Evolutionary conservation across 2,888 invertebrate species (phyloP), one percentile per base, ranked within the genome.

Genomic region (Microplitis manilae): DNA sequence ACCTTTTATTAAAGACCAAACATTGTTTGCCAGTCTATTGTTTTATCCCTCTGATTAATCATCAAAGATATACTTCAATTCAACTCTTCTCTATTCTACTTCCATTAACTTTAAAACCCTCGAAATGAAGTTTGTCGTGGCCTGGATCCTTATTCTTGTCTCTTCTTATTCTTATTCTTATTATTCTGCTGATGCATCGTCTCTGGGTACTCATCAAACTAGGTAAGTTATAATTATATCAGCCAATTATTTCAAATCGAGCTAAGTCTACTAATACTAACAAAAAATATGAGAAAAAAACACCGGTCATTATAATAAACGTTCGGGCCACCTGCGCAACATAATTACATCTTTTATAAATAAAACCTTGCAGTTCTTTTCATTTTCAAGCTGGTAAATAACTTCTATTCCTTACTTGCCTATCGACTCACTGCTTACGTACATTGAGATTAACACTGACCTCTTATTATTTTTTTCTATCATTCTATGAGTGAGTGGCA

Each of bases 11-110:
- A 38, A 39, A 65, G 39, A 60, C 50, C 74, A 60, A 73, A 73
- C 65, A 73, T 74, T 74, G 74, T 74, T 74, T 60, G n/a, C 59
- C 40, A 17, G 67, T 39, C 68, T 17, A 68, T 74, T 74, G 74
- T 74, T 61, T 68, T 68, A 61, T 60, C 30, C 9, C 68, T 17
- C 20, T 68, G 39, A 60, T 68, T 59, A 68, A 38, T 68, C 13
- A 41, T 40, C 50, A 17, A 8, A 61, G 50, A 50, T 50, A 74
- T 68, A 65, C 65, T 65, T 65, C 30, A 65, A 65, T 65, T 20
- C 17, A 65, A 65, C 65, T 65, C 9, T 7, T 65, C 65, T 65
- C 38, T 65, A 62, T 8, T 62, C 62, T 41, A 59, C 59, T 74
- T 68, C 39, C 13, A 68, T 67, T 59, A 59, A 39, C 67, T 74